These are phyloP conservation scores for Noctuana brunneofusca DNA, from an alignment of 2,888 invertebrate species.

Conservation along the genomic window DNA sequence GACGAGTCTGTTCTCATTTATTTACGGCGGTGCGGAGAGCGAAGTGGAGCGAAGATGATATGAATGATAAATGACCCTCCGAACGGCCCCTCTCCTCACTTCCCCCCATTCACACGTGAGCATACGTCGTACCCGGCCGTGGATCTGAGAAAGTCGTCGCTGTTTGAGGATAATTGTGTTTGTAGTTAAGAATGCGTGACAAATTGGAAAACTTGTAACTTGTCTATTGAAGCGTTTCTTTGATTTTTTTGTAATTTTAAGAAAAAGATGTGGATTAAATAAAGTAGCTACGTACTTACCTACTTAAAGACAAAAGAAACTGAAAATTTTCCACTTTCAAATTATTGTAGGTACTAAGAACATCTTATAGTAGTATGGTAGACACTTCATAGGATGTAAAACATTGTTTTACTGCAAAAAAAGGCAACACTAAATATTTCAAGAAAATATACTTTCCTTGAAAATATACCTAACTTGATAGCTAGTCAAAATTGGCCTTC, in stretches of 20 bases:
- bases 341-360: too few relatives aligned
- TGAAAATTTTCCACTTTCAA: too few relatives aligned
- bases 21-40: slow-evolving; percentile 83
- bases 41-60: slow-evolving; percentile 84
- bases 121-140: slow-evolving; percentile 50
- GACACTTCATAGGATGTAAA: too few relatives aligned
- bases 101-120: slow-evolving; percentile 74
- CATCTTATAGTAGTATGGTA: too few relatives aligned
- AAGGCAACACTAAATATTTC: too few relatives aligned
- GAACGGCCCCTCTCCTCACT: slow-evolving; percentile 54
- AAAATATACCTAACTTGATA: background rate
- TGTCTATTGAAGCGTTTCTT: too few relatives aligned
- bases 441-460: background rate
- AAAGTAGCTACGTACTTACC: too few relatives aligned
- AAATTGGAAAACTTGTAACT: too few relatives aligned
- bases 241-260: too few relatives aligned
- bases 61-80: slow-evolving; percentile 83
- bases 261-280: too few relatives aligned
- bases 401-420: too few relatives aligned
- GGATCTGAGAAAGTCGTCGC: slow-evolving; percentile 24
- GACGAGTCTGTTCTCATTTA: slow-evolving; percentile 83
- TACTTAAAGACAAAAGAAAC: too few relatives aligned
- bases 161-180: slow-evolving; percentile 27
- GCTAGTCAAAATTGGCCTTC: slow-evolving; percentile 22
- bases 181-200: slow-evolving; percentile 24